Evolutionary conservation across 2,113 vertebrate genomes (phyloP), one percentile per base, ranked within the genome.

Genomic region (Spilogale gracilis): DNA sequence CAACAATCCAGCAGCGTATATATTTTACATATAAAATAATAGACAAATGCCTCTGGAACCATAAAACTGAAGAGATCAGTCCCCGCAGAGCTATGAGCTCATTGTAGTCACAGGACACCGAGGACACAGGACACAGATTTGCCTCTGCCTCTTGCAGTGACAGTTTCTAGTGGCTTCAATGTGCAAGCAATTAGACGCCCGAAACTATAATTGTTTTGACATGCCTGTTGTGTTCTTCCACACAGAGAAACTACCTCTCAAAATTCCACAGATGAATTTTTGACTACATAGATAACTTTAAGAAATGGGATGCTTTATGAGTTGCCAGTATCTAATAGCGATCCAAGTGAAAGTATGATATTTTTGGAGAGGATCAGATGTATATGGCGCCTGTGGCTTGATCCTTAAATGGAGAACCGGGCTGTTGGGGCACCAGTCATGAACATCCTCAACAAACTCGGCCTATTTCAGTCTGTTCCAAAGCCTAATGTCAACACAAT

Each of bases 111-210:
- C 8, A 61, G 56, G 61, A 91, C 50, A 63, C 73, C 0, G 2
- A 91, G 67, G 60, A 18, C 78, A 38, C 38, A 38, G 38, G 38
- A 38, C 38, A 38, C 38, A 23, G 65, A 60, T 86, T 89, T 73
- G 76, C 20, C 43, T 89, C 96, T 67, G 61, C 92, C 48, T 83
- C 86, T 84, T 88, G 88, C 73, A 81, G 56, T 86, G 94, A 95
- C 76, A 94, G 94, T 76, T 97, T 38, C 73, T 78, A 89, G 85
- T 94, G 92, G 84, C 90, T 82, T 91, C 97, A 94, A 97, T 96
- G 92, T 97, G 96, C 87, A 96, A 97, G 76, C 90, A 97, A 95
- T 98, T 97, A 97, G 94, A 88, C 60, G 93, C 84, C 74, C 93
- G 89, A 80, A 96, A 4, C 0, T 82, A 56, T 89, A 89, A 98